These are phyloP conservation scores for Limnodromus scolopaceus DNA, from an alignment of 2,797 vertebrate species.

Conservation along the genomic window DNA sequence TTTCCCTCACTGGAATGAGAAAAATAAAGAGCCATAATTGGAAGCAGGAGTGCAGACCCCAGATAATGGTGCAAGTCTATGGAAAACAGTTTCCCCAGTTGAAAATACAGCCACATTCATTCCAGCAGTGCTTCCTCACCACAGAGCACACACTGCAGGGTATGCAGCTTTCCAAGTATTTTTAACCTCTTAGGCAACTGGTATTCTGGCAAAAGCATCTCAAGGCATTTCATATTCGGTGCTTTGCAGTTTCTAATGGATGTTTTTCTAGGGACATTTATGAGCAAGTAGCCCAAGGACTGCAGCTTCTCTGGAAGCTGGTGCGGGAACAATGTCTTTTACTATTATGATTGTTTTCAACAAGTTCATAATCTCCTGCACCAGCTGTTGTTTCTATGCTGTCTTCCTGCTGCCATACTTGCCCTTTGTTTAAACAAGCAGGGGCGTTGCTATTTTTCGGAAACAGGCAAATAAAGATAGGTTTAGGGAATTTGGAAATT, in stretches of 20 bases:
- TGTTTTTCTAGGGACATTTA: background rate
- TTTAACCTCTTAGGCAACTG: background rate
- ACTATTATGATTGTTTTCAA: background rate
- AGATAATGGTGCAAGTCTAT: background rate
- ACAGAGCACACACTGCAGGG: background rate
- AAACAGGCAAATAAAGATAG: background rate
- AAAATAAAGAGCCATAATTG: background rate
- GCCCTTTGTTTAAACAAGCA: background rate
- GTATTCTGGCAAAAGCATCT: background rate
- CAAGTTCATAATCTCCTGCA: background rate
- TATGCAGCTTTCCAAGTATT: background rate
- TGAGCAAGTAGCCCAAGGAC: background rate
- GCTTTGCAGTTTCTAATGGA: background rate
- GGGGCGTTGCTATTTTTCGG: fast-evolving
- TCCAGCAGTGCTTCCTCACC: background rate
- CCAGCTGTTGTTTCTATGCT: background rate
- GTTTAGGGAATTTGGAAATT: background rate
- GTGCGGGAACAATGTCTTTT: background rate
- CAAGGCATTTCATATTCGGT: background rate
- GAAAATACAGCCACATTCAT: background rate
- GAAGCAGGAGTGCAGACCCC: background rate
- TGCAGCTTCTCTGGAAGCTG: background rate
- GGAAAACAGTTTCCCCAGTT: background rate
- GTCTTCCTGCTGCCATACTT: background rate
- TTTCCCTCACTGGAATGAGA: background rate